Evolutionary conservation across 1,140 invertebrate species (phyloP).

Genomic region (Asbolus verrucosus): DNA sequence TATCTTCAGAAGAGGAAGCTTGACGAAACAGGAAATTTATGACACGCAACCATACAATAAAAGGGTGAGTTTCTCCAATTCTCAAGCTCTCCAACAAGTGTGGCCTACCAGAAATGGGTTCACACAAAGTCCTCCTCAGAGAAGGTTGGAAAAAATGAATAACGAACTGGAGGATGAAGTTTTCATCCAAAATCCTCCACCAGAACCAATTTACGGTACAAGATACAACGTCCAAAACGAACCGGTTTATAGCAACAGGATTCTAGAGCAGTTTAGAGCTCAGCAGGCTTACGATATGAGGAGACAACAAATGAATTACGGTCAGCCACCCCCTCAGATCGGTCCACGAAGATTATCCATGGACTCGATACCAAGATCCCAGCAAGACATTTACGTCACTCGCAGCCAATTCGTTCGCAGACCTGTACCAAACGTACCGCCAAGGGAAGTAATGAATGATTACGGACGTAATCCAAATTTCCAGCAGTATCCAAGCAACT

Average conservation of each 20-base stretch:
- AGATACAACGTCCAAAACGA: conserved; percentile 49
- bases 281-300: background rate
- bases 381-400: conserved; percentile 21
- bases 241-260: conserved; percentile 51
- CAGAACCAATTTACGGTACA: conserved; percentile 50
- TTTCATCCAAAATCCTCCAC: conserved; percentile 49
- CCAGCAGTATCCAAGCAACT: background rate
- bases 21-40: conserved; percentile 58
- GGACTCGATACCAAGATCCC: conserved; percentile 10
- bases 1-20: conserved; percentile 70
- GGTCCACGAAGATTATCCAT: conserved; percentile 11
- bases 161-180: conserved; percentile 54
- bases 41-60: conserved; percentile 60
- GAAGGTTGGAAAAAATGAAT: conserved; percentile 60
- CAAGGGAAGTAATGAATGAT: background rate
- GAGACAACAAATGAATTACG: background rate
- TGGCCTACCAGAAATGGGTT: conserved; percentile 70
- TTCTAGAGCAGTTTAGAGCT: conserved; percentile 1
- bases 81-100: conserved; percentile 56
- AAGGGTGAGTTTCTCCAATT: conserved; percentile 68
- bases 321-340: conserved; percentile 5
- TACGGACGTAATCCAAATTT: background rate
- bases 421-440: background rate
- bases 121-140: conserved; percentile 69
- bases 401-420: background rate